phyloP scores from a whole-genome alignment of 2,797 vertebrate species.

The Melanotaenia pygmaea region DNA sequence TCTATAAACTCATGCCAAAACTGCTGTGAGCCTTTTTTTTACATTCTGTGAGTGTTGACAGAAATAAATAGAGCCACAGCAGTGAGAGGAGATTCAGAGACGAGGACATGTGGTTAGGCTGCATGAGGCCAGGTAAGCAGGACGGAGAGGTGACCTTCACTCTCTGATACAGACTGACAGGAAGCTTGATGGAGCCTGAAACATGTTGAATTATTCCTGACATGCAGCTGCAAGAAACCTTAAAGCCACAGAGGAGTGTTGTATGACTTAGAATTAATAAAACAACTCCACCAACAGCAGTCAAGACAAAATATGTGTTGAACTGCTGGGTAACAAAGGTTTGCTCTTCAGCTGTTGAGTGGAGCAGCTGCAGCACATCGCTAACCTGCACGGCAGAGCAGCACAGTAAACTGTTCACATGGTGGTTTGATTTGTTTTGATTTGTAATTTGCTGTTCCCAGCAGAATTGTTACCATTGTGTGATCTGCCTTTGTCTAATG shows the following conservation, averaged over 20 bases:
- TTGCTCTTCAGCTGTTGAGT: slow-evolving; percentile 10
- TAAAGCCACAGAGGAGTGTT: slow-evolving; percentile 29
- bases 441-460: slow-evolving; percentile 74
- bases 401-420: slow-evolving; percentile 24
- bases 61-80: background rate
- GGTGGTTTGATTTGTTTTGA: slow-evolving; percentile 71
- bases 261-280: slow-evolving; percentile 52
- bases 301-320: slow-evolving; percentile 8
- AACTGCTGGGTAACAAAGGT: background rate
- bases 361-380: slow-evolving; percentile 6
- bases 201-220: slow-evolving; percentile 55
- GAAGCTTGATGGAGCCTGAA: slow-evolving; percentile 43
- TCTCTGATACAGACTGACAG: slow-evolving; percentile 60
- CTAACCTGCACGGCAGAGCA: slow-evolving; percentile 29
- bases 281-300: slow-evolving; percentile 40
- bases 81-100: slow-evolving; percentile 16
- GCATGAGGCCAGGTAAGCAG: slow-evolving; percentile 56
- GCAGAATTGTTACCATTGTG: slow-evolving; percentile 68
- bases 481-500: slow-evolving; percentile 74
- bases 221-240: slow-evolving; percentile 31
- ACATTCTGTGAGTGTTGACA: background rate
- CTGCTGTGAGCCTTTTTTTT: background rate
- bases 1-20: background rate
- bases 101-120: slow-evolving; percentile 32
- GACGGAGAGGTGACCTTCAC: slow-evolving; percentile 71